A percentile compares a stretch with the other conserved stretches of the same genome.
Evolutionary conservation across 2,888 invertebrate species (phyloP).

Genomic region (Pycnomerus fuliginosus): DNA sequence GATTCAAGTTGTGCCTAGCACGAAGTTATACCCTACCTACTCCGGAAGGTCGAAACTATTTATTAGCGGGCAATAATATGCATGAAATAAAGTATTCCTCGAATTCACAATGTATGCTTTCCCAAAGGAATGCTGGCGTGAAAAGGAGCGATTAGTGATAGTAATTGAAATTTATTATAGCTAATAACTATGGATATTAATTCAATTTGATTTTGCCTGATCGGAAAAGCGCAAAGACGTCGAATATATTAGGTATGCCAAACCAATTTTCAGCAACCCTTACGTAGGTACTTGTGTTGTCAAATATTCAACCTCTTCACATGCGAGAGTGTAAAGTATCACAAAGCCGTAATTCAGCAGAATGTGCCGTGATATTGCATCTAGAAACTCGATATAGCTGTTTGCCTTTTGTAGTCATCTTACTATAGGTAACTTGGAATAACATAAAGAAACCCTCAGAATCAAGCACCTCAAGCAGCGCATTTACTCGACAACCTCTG

Average conservation of each 20-base stretch:
- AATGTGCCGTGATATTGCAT: slow-evolving; percentile 37
- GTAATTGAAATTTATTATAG: slow-evolving; percentile 23
- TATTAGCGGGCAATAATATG: slow-evolving; percentile 33
- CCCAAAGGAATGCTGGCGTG: slow-evolving; percentile 30
- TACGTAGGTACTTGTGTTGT: slow-evolving; percentile 16
- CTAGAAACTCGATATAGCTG: slow-evolving; percentile 35
- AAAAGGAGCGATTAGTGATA: slow-evolving; percentile 32
- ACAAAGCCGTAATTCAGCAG: slow-evolving; percentile 37
- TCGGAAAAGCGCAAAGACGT: too few relatives aligned
- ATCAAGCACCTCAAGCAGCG: too few relatives aligned
- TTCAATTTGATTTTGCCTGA: slow-evolving; percentile 13
- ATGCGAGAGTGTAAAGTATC: slow-evolving; percentile 25
- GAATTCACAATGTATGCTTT: slow-evolving; percentile 31
- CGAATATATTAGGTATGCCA: slow-evolving; percentile 8
- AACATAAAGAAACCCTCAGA: slow-evolving; percentile 8
- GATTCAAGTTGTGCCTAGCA: slow-evolving; percentile 20
- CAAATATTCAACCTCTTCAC: slow-evolving; percentile 24
- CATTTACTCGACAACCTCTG: background rate
- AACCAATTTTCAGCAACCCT: slow-evolving; percentile 17
- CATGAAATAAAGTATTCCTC: slow-evolving; percentile 36
- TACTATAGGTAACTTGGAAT: slow-evolving; percentile 22
- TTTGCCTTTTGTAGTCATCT: slow-evolving; percentile 36
- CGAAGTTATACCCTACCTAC: slow-evolving; percentile 19
- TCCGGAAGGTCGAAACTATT: slow-evolving; percentile 24
- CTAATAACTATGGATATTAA: slow-evolving; percentile 13